phyloP scores from a whole-genome alignment of 2,888 invertebrate genomes.

The Tortrix viridana region DNA sequence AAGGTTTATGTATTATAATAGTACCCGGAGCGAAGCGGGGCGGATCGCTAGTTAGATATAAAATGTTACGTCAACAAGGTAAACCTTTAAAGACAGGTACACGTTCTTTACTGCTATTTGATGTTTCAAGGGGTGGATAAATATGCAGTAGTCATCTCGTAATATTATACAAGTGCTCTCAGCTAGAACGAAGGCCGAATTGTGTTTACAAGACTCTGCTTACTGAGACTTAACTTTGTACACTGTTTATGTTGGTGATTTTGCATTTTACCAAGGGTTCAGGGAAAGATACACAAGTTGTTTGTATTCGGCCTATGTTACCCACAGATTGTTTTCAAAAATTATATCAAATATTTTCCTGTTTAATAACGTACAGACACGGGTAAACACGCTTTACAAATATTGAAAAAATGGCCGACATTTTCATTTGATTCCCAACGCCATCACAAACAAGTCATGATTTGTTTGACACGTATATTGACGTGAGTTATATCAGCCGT shows the following conservation, averaged over 20 bases:
- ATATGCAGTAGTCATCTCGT: constrained; percentile 28
- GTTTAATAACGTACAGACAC: background rate
- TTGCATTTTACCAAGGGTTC: constrained; percentile 21
- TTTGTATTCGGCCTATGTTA: constrained; percentile 12
- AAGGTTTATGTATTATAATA: too few relatives aligned
- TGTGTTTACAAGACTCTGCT: constrained; percentile 33
- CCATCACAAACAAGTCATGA: constrained; percentile 61
- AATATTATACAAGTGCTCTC: constrained; percentile 26
- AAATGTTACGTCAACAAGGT: too few relatives aligned
- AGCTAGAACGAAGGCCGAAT: constrained; percentile 12
- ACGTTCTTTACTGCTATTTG: background rate
- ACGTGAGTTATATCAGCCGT: constrained; percentile 65
- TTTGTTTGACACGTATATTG: constrained; percentile 70
- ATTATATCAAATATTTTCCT: background rate
- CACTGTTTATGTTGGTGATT: constrained; percentile 32
- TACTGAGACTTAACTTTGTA: constrained; percentile 24
- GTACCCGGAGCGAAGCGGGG: too few relatives aligned
- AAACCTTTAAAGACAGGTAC: too few relatives aligned
- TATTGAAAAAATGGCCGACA: background rate
- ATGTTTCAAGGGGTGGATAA: constrained; percentile 17
- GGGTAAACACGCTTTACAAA: constrained; percentile 3
- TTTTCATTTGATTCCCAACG: constrained; percentile 11
- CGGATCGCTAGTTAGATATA: too few relatives aligned
- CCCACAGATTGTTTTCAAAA: background rate
- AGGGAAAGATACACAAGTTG: constrained; percentile 17